Evolutionary conservation across 1,140 invertebrate genomes (phyloP), one percentile per base, ranked within the genome.

Genomic region (Pentalonia nigronervosa): DNA sequence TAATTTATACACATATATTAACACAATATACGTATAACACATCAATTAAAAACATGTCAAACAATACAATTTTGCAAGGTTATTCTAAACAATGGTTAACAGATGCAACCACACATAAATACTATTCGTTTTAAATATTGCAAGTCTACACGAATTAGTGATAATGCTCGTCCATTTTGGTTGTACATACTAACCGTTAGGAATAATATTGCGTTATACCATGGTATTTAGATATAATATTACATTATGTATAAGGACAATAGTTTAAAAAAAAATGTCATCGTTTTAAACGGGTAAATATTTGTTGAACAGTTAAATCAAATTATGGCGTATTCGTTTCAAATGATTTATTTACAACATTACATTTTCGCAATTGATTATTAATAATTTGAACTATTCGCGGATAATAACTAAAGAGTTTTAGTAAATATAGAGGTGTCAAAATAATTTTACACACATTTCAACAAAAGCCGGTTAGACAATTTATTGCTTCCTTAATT

Each of bases 401-500:
- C 14, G 60, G 60, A 76, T 76, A 76, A 76, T 76, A 76, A 34
- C 4, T 1, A 76, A 76, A 76, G 14, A 7, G 50, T 53, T 53
- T 53, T 20, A 53, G 21, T 34, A 17, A 76, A n/a, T 76, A 76
- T n/a, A 76, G 30, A n/a, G n/a, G n/a, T 76, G 60, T 34, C 60
- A 30, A 76, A 14, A 76, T 67, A 76, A n/a, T 76, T 76, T 30
- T 6, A 30, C n/a, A n/a, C n/a, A 76, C 17, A n/a, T 76, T 76
- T 76, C 60, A n/a, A 76, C 60, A n/a, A n/a, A 76, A 76, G 60
- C 60, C 60, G 0, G 14, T n/a, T 76, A 20, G 60, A 34, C 60
- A 76, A 76, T 76, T 76, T 76, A 76, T 76, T 76, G n/a, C 60
- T n/a, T 76, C 7, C 60, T 76, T n/a, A 76, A 76, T 76, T 76